Evolutionary conservation across 30 jellyfish, hydroid and myxozoan genomes (phyloP), one percentile per base, ranked within the genome.

Genomic region (Pseudorhiza aurosa): DNA sequence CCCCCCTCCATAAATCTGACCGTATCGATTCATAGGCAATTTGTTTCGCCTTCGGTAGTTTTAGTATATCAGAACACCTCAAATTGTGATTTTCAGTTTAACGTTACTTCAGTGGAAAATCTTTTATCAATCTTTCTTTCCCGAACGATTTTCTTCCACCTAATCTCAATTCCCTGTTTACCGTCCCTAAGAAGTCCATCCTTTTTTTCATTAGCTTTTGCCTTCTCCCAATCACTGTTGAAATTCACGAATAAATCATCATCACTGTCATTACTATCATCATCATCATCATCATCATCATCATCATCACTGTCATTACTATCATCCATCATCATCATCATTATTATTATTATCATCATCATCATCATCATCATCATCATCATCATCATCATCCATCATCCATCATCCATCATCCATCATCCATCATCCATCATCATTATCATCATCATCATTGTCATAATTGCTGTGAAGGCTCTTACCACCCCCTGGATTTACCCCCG

Each of bases 21-120:
- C 49, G 83, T 7, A 69, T 69, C 58, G 57, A 44, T 55, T 69
- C 83, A 68, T 24, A 43, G 71, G 56, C 59, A 43, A 69, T 68
- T 69, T 69, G 83, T 11, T 69, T 69, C 37, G 2, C 57, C 69
- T 46, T 47, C 22, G 83, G 68, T 69, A 45, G 58, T 32, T 69
- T 55, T 69, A 69, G 71, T 47, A 42, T 44, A 69, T 69, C 83
- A 42, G 36, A 56, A 25, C 70, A 56, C 70, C 70, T 18, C 3
- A 56, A n/a, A 25, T 56, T 24, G 70, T 56, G 0, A 56, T n/a
- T n/a, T n/a, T n/a, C n/a, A n/a, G n/a, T n/a, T n/a, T n/a, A n/a
- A n/a, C n/a, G n/a, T n/a, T n/a, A n/a, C n/a, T n/a, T n/a, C n/a
- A n/a, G n/a, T n/a, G n/a, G n/a, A n/a, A n/a, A n/a, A n/a, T n/a